Evolutionary conservation across 2,113 vertebrate species (phyloP), one percentile per base, ranked within the genome.

Genomic region (Lepidothrix coronata): DNA sequence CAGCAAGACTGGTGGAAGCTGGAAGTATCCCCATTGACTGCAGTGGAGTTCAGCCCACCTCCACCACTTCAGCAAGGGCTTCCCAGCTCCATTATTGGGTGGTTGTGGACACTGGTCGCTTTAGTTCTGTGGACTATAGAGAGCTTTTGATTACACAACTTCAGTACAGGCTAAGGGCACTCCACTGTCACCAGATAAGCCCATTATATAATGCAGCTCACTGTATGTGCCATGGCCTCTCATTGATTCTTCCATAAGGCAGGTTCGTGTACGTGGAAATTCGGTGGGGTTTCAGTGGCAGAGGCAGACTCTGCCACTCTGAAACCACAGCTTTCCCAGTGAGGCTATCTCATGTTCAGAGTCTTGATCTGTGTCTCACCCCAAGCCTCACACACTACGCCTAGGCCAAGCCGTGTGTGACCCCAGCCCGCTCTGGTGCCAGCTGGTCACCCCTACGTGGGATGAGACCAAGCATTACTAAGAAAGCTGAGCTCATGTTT

Each of bases 401-500:
- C 49, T 44, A 68, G 21, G 30, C n/a, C 37, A 72, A 72, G n/a
- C 5, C 2, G 15, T 24, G 22, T 43, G 61, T 59, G 66, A 77
- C 33, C 67, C 57, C 65, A 78, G 19, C 6, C 3, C 1, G 5
- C 68, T 43, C 43, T 54, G 49, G 30, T 28, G 76, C n/a, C 48
- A 46, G 48, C 61, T 63, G 13, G 8, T 90, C 43, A 52, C 20
- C 33, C 9, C 48, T 59, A 12, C 0, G 0, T 4, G 4, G 23
- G 11, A 58, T 43, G 35, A 89, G 30, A 48, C 33, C 44, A 63
- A 76, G 59, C 43, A 59, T 63, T 55, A 58, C 41, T 23, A 31
- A 66, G 82, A 88, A 73, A 85, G 62, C 71, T 88, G 85, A 96
- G 54, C 21, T 95, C 76, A 43, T 8, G 5, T 76, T 93, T 81